Evolutionary conservation across 2,113 vertebrate genomes (phyloP).

Genomic region (Poecilia latipinna): DNA sequence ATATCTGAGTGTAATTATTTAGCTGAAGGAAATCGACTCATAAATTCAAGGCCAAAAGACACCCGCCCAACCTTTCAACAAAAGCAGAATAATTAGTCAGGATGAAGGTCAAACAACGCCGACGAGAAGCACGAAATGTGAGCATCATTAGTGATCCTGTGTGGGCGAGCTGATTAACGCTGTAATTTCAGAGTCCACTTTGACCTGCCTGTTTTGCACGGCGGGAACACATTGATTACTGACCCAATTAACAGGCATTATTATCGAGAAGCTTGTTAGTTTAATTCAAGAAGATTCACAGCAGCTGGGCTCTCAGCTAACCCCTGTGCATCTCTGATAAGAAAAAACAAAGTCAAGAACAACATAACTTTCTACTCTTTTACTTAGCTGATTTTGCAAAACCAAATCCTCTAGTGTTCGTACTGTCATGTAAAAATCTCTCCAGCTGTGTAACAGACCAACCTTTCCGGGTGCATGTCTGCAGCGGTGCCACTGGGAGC

Average conservation of each 20-base stretch:
- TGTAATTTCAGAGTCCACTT: conserved; percentile 52
- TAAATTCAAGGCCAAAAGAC: conserved; percentile 33
- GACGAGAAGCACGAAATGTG: conserved; percentile 42
- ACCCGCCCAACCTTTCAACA: conserved; percentile 46
- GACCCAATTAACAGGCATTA: conserved; percentile 47
- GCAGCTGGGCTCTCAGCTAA: conserved; percentile 15
- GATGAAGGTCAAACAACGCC: conserved; percentile 55
- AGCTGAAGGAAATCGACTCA: conserved; percentile 51
- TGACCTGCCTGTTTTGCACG: conserved; percentile 48
- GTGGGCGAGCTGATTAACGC: conserved; percentile 57
- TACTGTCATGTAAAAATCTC: background rate
- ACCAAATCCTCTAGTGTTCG: too few relatives aligned
- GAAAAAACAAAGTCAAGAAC: background rate
- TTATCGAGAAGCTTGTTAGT: conserved; percentile 55
- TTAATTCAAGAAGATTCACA: conserved; percentile 27
- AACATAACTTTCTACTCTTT: background rate
- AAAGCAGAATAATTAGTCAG: conserved; percentile 51
- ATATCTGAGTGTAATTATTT: conserved; percentile 37
- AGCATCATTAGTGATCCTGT: conserved; percentile 55
- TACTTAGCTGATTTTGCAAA: background rate
- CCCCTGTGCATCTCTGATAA: conserved; percentile 8
- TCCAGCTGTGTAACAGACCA: conserved; percentile 65
- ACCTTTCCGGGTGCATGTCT: conserved; percentile 83
- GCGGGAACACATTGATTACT: conserved; percentile 57
- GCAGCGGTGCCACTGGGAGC: conserved; percentile 51